phyloP scores from a whole-genome alignment of 1,140 invertebrate genomes.

The Drosophila sechellia region DNA sequence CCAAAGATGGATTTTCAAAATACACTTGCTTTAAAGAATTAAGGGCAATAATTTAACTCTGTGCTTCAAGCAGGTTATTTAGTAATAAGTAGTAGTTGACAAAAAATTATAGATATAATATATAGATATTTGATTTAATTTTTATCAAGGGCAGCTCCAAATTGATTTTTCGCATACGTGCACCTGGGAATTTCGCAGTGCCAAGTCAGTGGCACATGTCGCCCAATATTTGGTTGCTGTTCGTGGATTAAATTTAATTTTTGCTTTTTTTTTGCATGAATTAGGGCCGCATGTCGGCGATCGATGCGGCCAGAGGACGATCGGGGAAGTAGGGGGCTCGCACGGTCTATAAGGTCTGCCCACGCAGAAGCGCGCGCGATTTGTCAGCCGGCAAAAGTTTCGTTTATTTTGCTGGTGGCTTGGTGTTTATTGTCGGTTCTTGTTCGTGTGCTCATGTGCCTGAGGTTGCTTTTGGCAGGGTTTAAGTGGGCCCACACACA shows the following conservation, averaged over 20 bases:
- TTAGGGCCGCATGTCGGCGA: conserved; percentile 57
- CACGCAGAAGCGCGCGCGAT: conserved; percentile 55
- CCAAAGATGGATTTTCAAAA: no score
- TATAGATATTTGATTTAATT: no score
- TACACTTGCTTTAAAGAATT: no score
- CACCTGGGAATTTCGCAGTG: conserved; percentile 33
- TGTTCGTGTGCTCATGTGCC: conserved; percentile 56
- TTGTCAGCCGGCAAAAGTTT: conserved; percentile 56
- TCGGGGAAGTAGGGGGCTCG: not conserved
- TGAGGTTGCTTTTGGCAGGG: conserved; percentile 79
- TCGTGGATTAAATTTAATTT: conserved; percentile 17
- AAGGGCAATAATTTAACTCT: no score
- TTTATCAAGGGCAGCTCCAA: not conserved
- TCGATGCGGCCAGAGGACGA: conserved; percentile 40
- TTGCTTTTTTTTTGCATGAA: conserved; percentile 36
- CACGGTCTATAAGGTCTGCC: conserved; percentile 29
- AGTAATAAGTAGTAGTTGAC: no score
- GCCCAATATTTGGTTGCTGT: conserved; percentile 13
- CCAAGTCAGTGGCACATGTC: conserved; percentile 34
- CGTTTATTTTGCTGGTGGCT: conserved; percentile 45
- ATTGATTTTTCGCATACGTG: not conserved
- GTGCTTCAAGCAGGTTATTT: no score
- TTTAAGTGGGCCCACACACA: conserved; percentile 76
- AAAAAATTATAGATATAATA: no score
- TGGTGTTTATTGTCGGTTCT: conserved; percentile 66